phyloP scores from a whole-genome alignment of 92 coral and sea anemone genomes.

The Diadumene lineata region DNA sequence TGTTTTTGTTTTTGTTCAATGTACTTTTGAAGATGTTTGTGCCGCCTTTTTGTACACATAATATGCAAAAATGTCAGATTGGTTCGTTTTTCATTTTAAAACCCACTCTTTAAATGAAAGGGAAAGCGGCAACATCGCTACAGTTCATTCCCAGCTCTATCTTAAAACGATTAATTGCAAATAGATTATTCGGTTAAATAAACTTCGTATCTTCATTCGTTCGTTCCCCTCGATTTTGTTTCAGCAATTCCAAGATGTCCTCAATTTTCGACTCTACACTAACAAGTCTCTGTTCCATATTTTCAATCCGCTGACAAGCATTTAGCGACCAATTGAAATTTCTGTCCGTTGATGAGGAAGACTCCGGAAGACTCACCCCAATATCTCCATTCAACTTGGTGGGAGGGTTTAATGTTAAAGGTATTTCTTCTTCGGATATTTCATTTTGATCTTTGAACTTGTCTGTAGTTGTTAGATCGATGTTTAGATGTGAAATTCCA shows the following conservation, averaged over 20 bases:
- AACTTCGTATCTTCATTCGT: too few species aligned
- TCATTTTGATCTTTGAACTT: conserved; percentile 8
- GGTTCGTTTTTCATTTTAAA: too few species aligned
- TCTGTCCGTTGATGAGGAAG: background rate
- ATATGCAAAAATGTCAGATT: too few species aligned
- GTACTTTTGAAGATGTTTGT: too few species aligned
- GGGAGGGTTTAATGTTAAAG: background rate
- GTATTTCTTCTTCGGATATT: background rate
- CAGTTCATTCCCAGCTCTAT: too few species aligned
- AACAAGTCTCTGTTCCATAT: conserved; percentile 22
- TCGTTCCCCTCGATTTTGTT: background rate
- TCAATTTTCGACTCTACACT: conserved; percentile 21
- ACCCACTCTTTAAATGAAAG: too few species aligned
- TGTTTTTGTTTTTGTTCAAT: too few species aligned
- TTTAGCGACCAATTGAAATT: conserved; percentile 3
- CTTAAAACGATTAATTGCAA: too few species aligned
- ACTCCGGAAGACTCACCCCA: conserved; percentile 4
- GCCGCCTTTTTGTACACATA: too few species aligned
- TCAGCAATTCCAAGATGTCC: conserved; percentile 24
- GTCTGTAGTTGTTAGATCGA: background rate
- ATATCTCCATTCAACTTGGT: conserved; percentile 22
- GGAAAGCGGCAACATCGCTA: too few species aligned
- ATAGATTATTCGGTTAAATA: too few species aligned
- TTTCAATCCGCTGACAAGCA: conserved; percentile 31
- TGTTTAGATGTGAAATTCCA: conserved; percentile 32